These are phyloP conservation scores for Grapholita molesta DNA, from an alignment of 1,140 invertebrate species.

Conservation along the genomic window DNA sequence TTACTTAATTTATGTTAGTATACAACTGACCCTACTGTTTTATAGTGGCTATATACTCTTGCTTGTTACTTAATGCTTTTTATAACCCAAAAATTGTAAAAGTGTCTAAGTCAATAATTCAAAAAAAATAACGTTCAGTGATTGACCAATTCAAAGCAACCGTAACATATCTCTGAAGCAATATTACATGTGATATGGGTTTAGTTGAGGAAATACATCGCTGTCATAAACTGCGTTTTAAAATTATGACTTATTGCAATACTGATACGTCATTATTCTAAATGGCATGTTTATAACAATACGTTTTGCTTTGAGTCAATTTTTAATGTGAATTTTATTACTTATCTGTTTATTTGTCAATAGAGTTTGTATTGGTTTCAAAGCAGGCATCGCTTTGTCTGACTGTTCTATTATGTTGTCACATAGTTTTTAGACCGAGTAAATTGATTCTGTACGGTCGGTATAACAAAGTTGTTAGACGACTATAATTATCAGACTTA, in stretches of 20 bases:
- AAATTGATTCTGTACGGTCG: background rate
- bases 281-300: background rate
- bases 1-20: conserved; percentile 15
- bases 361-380: background rate
- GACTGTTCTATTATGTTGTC: background rate
- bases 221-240: background rate
- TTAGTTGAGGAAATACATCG: background rate
- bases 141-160: background rate
- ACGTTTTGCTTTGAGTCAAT: background rate
- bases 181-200: background rate
- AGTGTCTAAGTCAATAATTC: background rate
- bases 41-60: background rate
- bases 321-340: background rate
- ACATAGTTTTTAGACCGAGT: background rate
- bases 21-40: background rate
- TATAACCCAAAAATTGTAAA: background rate
- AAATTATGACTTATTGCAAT: background rate
- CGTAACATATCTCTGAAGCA: background rate
- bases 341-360: background rate
- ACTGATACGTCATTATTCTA: background rate
- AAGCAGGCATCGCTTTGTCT: background rate
- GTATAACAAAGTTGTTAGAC: background rate
- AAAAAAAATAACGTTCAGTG: background rate
- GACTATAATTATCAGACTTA: background rate
- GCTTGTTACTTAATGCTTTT: conserved; percentile 9